Conservation (phyloP, 2,888 invertebrate species). For the Gisinianus flammeolus region DNA sequence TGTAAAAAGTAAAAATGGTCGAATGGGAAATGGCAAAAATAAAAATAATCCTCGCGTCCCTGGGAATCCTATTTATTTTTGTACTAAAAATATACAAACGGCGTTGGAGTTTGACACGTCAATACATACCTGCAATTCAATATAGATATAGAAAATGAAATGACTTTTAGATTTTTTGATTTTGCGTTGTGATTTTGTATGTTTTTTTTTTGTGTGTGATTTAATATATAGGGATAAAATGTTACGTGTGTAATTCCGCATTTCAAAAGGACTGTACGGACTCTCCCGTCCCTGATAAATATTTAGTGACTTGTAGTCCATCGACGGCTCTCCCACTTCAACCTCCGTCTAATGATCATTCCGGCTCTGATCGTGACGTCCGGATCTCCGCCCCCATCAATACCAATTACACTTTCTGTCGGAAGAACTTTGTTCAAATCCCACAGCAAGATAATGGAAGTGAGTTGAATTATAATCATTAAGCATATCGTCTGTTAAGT, state of each 20-base stretch:
- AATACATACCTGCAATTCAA: no score
- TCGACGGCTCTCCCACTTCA: slow-evolving; percentile 20
- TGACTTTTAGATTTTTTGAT: no score
- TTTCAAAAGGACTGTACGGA: slow-evolving; percentile 41
- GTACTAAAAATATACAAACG: no score
- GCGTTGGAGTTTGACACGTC: no score
- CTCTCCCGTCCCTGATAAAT: slow-evolving; percentile 42
- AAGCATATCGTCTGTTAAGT: no score
- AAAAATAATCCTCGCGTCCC: no score
- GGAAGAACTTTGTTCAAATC: slow-evolving; percentile 31
- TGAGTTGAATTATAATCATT: no score
- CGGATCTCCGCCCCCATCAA: slow-evolving; percentile 6
- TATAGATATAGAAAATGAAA: no score
- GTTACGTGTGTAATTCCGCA: slow-evolving; percentile 50
- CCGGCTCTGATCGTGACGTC: background rate
- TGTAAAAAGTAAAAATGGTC: no score
- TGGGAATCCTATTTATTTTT: no score
- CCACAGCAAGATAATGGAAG: slow-evolving; percentile 43
- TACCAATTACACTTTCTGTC: slow-evolving; percentile 33
- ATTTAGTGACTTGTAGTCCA: slow-evolving; percentile 43
- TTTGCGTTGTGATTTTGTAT: background rate
- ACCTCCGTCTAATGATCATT: background rate
- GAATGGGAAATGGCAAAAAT: no score
- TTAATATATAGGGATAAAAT: slow-evolving; percentile 47
- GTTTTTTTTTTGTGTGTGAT: background rate